phyloP scores from a whole-genome alignment of 1,140 invertebrate species.

The Rhagoletis pomonella region DNA sequence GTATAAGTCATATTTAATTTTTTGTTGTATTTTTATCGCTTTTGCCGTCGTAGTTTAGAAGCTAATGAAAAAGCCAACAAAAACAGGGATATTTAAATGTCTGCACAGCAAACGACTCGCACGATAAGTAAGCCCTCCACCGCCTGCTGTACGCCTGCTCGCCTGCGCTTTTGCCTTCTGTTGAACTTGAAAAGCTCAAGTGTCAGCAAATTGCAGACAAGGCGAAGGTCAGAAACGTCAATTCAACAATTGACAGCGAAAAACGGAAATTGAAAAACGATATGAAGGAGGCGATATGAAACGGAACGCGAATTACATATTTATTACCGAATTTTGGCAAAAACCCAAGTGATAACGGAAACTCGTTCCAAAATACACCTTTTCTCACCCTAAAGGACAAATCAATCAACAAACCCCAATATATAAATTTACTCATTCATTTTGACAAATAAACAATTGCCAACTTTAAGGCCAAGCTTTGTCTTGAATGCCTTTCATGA shows the following conservation, averaged over 20 bases:
- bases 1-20: no score
- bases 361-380: no score
- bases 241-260: not conserved
- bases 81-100: not conserved
- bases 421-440: no score
- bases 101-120: not conserved
- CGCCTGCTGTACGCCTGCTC: not conserved
- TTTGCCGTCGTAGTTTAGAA: not conserved
- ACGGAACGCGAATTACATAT: not conserved
- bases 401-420: no score
- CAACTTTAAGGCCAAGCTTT: no score
- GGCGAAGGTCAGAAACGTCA: slow-evolving; percentile 2
- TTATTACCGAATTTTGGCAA: not conserved
- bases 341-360: no score
- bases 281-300: not conserved
- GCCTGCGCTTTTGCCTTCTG: not conserved
- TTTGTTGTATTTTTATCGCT: not conserved
- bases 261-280: not conserved
- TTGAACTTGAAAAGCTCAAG: not conserved
- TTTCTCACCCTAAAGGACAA: no score
- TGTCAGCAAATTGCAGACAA: slow-evolving; percentile 5
- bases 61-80: not conserved
- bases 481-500: no score
- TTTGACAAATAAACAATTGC: no score
- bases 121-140: not conserved